Evolutionary conservation across 2,113 vertebrate species (phyloP).

Genomic region (Tiliqua scincoides): DNA sequence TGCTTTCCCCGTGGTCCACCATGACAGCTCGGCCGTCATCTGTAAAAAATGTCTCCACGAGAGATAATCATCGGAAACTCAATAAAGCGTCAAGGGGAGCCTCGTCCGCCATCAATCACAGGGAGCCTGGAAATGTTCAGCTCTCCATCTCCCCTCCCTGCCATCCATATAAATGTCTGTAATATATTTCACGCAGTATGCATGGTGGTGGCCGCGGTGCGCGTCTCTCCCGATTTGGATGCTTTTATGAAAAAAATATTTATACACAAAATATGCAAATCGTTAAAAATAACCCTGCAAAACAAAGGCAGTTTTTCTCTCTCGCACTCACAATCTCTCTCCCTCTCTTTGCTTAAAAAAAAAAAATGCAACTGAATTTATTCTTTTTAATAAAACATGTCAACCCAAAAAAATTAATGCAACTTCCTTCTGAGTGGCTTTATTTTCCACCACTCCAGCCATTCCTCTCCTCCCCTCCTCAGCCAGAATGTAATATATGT

Average conservation of each 20-base stretch:
- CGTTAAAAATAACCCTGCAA: slow-evolving; percentile 43
- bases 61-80: slow-evolving; percentile 99
- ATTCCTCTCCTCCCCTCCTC: not conserved
- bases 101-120: slow-evolving; percentile 92
- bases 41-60: slow-evolving; percentile 90
- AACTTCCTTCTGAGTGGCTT: slow-evolving; percentile 53
- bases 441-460: slow-evolving; percentile 37
- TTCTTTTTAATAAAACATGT: slow-evolving; percentile 83
- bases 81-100: slow-evolving; percentile 97
- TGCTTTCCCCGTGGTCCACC: slow-evolving; percentile 76
- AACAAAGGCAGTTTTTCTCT: slow-evolving; percentile 68
- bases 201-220: slow-evolving; percentile 66
- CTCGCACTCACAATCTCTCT: not conserved
- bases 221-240: slow-evolving; percentile 67
- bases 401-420: slow-evolving; percentile 67
- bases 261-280: slow-evolving; percentile 81
- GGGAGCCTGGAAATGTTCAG: slow-evolving; percentile 92
- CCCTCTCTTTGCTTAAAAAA: slow-evolving; percentile 64
- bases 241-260: slow-evolving; percentile 83
- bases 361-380: slow-evolving; percentile 76
- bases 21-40: slow-evolving; percentile 90
- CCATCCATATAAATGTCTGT: slow-evolving; percentile 99
- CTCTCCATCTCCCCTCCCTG: slow-evolving; percentile 87
- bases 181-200: slow-evolving; percentile 87
- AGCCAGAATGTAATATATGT: slow-evolving; percentile 50